Evolutionary conservation across 2,888 invertebrate species (phyloP).

Genomic region (Nomada fucata): DNA sequence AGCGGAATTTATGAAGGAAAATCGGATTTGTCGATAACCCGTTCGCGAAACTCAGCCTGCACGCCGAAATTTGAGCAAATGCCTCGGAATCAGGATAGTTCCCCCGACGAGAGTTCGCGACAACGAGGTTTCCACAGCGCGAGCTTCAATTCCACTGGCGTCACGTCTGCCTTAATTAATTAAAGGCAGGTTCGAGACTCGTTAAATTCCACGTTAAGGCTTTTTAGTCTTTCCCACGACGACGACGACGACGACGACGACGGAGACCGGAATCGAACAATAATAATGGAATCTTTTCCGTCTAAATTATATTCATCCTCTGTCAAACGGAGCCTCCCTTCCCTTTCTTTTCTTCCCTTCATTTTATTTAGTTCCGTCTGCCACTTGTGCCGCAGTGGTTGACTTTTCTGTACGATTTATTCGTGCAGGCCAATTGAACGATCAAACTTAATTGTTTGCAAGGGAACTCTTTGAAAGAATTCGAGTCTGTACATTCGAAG

Average conservation of each 20-base stretch:
- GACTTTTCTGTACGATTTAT: background rate
- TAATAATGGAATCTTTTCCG: slow-evolving; percentile 50
- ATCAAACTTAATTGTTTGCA: slow-evolving; percentile 26
- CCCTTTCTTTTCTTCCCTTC: slow-evolving; percentile 9
- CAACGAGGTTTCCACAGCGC: slow-evolving; percentile 50
- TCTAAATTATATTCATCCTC: slow-evolving; percentile 36
- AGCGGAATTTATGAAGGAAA: slow-evolving; percentile 2
- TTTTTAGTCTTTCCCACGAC: slow-evolving; percentile 40
- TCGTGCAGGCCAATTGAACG: background rate
- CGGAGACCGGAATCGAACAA: slow-evolving; percentile 37
- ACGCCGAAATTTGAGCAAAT: slow-evolving; percentile 18
- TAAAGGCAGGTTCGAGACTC: slow-evolving; percentile 65
- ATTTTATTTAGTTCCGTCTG: background rate
- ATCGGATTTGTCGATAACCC: slow-evolving; percentile 5
- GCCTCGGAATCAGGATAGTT: slow-evolving; percentile 23
- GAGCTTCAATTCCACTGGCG: slow-evolving; percentile 63
- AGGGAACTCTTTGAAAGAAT: background rate
- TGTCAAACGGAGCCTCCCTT: background rate
- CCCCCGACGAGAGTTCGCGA: slow-evolving; percentile 33
- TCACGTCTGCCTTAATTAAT: slow-evolving; percentile 68
- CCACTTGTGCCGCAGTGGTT: background rate
- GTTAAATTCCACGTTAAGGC: slow-evolving; percentile 59
- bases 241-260: background rate
- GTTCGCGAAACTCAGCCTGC: background rate
- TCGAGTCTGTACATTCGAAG: background rate